Evolutionary conservation across 2,888 invertebrate species (phyloP).

Genomic region (Cryptophagus acutangulus): DNA sequence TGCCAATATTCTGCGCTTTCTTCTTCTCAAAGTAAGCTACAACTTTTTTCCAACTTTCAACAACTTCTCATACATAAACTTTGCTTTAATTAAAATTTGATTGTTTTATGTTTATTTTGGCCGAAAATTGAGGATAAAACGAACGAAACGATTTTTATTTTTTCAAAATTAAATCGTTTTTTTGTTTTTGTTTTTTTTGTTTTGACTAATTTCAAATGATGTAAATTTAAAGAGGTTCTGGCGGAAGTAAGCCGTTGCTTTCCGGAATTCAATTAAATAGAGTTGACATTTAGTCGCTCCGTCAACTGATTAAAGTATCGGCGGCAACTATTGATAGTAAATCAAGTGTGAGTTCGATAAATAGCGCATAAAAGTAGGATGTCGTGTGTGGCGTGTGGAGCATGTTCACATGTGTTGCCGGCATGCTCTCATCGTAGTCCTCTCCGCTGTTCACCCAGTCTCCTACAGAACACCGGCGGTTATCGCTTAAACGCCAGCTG

Average conservation of each 20-base stretch:
- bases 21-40: slow-evolving; percentile 4
- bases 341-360: slow-evolving; percentile 37
- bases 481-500: slow-evolving; percentile 35
- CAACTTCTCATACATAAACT: neutral
- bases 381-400: slow-evolving; percentile 14
- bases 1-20: slow-evolving; percentile 5
- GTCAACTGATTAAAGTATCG: slow-evolving; percentile 34
- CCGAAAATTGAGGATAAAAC: too few species aligned
- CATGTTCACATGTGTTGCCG: slow-evolving; percentile 27
- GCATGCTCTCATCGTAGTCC: slow-evolving; percentile 9
- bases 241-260: too few species aligned
- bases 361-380: slow-evolving; percentile 29
- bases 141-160: too few species aligned
- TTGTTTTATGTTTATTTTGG: too few species aligned
- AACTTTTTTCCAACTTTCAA: neutral
- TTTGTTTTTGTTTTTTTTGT: too few species aligned
- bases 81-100: too few species aligned
- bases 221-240: too few species aligned
- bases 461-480: slow-evolving; percentile 16
- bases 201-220: too few species aligned
- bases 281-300: neutral
- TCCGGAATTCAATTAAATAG: slow-evolving; percentile 4
- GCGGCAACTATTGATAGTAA: slow-evolving; percentile 36
- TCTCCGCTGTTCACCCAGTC: slow-evolving; percentile 3
- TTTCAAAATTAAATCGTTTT: too few species aligned